Base-by-base conservation (phyloP, 1,140 invertebrate species). In the Magallana gigas region DNA sequence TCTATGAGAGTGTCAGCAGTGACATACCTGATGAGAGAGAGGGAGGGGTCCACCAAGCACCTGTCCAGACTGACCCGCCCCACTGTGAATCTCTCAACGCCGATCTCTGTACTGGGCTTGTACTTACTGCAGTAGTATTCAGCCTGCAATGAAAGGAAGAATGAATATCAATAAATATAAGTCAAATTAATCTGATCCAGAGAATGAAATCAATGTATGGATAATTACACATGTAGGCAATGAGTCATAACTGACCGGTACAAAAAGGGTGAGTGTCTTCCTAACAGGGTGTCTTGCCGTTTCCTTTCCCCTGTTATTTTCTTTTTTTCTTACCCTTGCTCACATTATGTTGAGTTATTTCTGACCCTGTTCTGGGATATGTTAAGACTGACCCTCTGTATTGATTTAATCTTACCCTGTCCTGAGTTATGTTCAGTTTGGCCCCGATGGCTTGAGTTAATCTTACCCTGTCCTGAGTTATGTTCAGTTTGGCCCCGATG, bases 391-490 rank as follows among this genome's bases (percentile, higher is more conserved):
- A 48, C 36, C 36, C 36, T 48, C 36, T 48, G 36, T 48, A 48
- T 48, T 48, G 62, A 64, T 2, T 18, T 64, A 18, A 64, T 48
- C 76, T 80, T 86, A 95, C 95, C 94, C 97, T 97, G 3, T 96
- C 96, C 94, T 96, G 96, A 6, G 97, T 96, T 23, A 99, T 96
- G 80, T 98, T 98, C 80, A 99, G 95, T 92, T 96, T 97, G n/a
- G 96, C 96, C 9, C 97, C 97, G 90, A 99, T 97, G 83, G 96
- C 96, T 90, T 96, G 96, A 2, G 97, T 23, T 23, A 23, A 23
- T 23, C 23, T 80, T 86, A 95, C 95, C 94, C 97, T 97, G 3
- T 96, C 96, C 94, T 96, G 96, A 6, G 97, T 96, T 23, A 99
- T 96, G 81, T 98, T 98, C 80, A 99, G 95, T 92, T 96, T 97